phyloP scores from a whole-genome alignment of 2,888 invertebrate genomes.

The Sesia bembeciformis region DNA sequence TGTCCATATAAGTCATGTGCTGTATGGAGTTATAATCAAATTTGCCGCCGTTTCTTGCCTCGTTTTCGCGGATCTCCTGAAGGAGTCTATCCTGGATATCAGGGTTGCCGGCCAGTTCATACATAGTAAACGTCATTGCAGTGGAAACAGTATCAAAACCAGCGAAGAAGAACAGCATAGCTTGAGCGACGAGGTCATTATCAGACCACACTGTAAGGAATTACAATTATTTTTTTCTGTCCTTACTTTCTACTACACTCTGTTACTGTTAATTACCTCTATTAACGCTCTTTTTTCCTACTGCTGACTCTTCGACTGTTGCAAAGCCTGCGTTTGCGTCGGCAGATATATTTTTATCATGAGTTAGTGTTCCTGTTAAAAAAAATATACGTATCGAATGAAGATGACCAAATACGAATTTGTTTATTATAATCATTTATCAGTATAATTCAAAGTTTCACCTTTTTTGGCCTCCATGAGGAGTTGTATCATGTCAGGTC shows the following conservation, averaged over 20 bases:
- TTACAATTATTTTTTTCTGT: neutral
- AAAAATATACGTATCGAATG: neutral
- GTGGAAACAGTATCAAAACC: slow-evolving; percentile 56
- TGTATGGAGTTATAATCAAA: slow-evolving; percentile 40
- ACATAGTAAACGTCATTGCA: slow-evolving; percentile 52
- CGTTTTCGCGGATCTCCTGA: slow-evolving; percentile 18
- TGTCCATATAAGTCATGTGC: slow-evolving; percentile 38
- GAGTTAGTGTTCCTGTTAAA: slow-evolving; percentile 15
- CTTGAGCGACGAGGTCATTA: slow-evolving; percentile 43
- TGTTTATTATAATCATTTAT: too few species aligned
- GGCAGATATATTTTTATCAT: slow-evolving; percentile 4
- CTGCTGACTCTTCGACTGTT: slow-evolving; percentile 28
- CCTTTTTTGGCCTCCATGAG: slow-evolving; percentile 24
- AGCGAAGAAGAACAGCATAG: slow-evolving; percentile 59
- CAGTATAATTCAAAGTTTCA: too few species aligned
- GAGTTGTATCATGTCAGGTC: slow-evolving; percentile 69
- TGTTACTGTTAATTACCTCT: slow-evolving; percentile 13
- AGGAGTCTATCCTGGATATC: slow-evolving; percentile 47
- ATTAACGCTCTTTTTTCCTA: slow-evolving; percentile 19
- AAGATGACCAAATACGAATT: too few species aligned
- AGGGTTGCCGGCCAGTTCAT: slow-evolving; percentile 68
- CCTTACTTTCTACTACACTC: too few species aligned
- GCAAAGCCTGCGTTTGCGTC: slow-evolving; percentile 27
- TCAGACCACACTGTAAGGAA: slow-evolving; percentile 23
- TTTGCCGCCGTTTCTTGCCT: slow-evolving; percentile 26